Evolutionary conservation across 2,797 vertebrate genomes (phyloP).

Genomic region (Danio kyathit): DNA sequence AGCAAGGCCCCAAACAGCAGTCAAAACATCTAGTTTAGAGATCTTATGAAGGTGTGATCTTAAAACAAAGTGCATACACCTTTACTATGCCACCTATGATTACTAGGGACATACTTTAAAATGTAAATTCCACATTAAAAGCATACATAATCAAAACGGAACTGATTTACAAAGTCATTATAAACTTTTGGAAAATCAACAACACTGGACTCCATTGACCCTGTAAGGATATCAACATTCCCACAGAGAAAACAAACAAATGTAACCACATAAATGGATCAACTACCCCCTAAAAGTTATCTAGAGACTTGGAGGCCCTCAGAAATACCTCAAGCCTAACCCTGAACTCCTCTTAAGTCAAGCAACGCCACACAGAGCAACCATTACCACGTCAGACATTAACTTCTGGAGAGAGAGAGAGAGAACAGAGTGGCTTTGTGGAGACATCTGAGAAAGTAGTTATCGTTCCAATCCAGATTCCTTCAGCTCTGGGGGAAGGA

Average conservation of each 20-base stretch:
- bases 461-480: conserved; percentile 36
- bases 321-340: conserved; percentile 37
- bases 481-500: conserved; percentile 1
- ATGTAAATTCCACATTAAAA: too few relatives aligned
- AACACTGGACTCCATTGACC: not conserved
- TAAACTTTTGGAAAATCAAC: not conserved
- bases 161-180: too few relatives aligned
- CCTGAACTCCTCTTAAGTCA: conserved; percentile 15
- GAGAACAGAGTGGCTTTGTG: conserved; percentile 56
- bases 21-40: conserved; percentile 20
- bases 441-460: conserved; percentile 57
- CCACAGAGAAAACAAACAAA: not conserved
- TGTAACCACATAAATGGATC: not conserved
- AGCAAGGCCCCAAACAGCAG: not conserved
- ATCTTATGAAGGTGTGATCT: conserved; percentile 19
- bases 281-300: not conserved
- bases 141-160: not conserved
- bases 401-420: conserved; percentile 27
- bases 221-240: not conserved
- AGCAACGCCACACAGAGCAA: conserved; percentile 14
- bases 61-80: not conserved
- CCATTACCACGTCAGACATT: conserved; percentile 8
- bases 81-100: not conserved
- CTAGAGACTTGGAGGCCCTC: not conserved
- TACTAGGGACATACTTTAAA: not conserved